Evolutionary conservation across 2,797 vertebrate species (phyloP), one percentile per base, ranked within the genome.

Genomic region (Okamejei kenojei): DNA sequence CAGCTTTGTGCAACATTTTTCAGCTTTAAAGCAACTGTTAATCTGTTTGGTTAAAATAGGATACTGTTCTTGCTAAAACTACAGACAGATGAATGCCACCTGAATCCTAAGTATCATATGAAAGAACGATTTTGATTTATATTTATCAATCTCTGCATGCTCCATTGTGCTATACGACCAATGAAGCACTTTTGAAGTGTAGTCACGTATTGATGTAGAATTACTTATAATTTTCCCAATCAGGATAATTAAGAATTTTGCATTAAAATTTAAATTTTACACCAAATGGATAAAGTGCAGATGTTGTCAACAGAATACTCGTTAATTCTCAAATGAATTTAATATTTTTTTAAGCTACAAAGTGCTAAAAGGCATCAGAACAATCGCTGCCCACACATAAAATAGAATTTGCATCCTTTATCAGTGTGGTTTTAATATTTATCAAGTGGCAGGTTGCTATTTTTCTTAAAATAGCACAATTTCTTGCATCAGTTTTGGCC

Each of bases 341-440:
- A 88, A 88, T 88, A 21, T 21, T 35, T 32, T 88, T 84, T 88
- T 88, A 19, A 11, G 61, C 7, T 35, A 23, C 35, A n/a, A 88
- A 88, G 84, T 88, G 84, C 63, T 88, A 88, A 88, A 88, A 88
- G 61, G 17, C 84, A 88, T 21, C 84, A 68, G 84, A 45, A 61
- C 84, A 91, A 68, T 38, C 19, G 54, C 90, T 29, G 35, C 90
- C 90, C 90, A 74, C 68, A 45, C 90, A 29, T 91, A 73, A 17
- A 88, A 91, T 91, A 74, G 68, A 91, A 38, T 91, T 54, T 91
- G 90, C 68, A 91, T 74, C 21, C 90, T 91, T 74, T 91, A 73
- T 74, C 35, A 73, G 68, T 11, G 68, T 74, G 90, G 61, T 35
- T 68, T 88, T 88, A 88, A 88, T 65, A 88, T 88, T 35, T 35